Percentiles rank a stretch among this genome's conserved stretches.
Evolutionary conservation across 1,140 invertebrate genomes (phyloP).

Genomic region (Brachystomella parvula): DNA sequence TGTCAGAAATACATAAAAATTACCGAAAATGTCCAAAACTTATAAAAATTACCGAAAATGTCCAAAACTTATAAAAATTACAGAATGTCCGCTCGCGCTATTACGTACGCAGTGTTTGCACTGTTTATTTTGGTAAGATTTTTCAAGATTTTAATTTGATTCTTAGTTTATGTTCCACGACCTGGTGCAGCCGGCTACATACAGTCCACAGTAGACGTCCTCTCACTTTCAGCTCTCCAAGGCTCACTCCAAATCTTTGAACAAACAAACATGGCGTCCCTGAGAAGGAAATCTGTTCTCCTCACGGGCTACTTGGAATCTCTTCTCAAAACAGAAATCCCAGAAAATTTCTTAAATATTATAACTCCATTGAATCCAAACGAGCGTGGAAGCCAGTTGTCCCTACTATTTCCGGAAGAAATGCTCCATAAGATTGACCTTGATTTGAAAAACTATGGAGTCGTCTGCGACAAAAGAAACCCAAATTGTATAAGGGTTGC

Average conservation of each 20-base stretch:
- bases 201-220: not conserved
- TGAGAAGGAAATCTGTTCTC: not conserved
- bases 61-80: no score
- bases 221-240: not conserved
- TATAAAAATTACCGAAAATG: no score
- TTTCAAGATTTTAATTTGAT: no score
- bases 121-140: no score
- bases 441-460: not conserved
- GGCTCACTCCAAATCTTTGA: not conserved
- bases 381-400: not conserved
- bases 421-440: not conserved
- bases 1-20: no score
- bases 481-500: not conserved
- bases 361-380: not conserved
- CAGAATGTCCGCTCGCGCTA: no score
- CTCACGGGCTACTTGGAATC: not conserved
- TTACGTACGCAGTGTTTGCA: no score
- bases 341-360: not conserved
- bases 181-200: not conserved
- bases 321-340: slow-evolving; percentile 1
- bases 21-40: no score
- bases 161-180: not conserved
- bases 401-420: not conserved
- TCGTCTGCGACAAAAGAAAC: slow-evolving; percentile 1
- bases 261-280: not conserved